phyloP scores from a whole-genome alignment of 2,888 invertebrate species.

The Argyresthia goedartella region DNA sequence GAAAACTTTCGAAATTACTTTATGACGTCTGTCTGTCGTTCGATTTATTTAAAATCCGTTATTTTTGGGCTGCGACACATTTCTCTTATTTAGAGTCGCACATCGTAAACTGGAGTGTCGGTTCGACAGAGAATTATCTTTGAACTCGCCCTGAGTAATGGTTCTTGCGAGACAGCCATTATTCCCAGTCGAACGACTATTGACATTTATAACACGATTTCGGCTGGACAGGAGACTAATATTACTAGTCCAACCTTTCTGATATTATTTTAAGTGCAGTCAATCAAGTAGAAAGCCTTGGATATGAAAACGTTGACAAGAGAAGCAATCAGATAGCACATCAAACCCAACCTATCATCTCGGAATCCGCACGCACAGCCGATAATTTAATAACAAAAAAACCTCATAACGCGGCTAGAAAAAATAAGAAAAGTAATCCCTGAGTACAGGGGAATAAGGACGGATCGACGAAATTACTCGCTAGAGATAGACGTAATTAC shows the following conservation, averaged over 20 bases:
- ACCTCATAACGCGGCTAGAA: constrained; percentile 24
- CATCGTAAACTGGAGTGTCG: constrained; percentile 42
- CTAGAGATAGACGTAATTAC: constrained; percentile 49
- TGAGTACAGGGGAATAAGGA: constrained; percentile 37
- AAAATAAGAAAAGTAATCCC: constrained; percentile 38
- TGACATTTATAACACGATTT: constrained; percentile 4
- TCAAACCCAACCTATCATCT: constrained; percentile 68
- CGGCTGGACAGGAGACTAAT: too few relatives aligned
- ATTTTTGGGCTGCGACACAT: constrained; percentile 51
- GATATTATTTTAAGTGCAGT: constrained; percentile 42
- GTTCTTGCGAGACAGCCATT: neutral
- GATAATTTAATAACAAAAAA: constrained; percentile 69
- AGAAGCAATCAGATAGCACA: constrained; percentile 66
- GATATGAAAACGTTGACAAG: constrained; percentile 59
- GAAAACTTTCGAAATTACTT: constrained; percentile 70
- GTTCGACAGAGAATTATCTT: constrained; percentile 58
- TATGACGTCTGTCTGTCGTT: constrained; percentile 70
- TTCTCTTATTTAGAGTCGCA: constrained; percentile 54
- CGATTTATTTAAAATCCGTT: constrained; percentile 71
- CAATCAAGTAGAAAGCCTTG: constrained; percentile 67
- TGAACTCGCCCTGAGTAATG: constrained; percentile 42
- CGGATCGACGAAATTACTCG: constrained; percentile 19
- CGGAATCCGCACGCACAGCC: constrained; percentile 63
- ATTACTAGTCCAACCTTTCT: constrained; percentile 9
- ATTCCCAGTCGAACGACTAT: neutral